Conservation (phyloP, 2,113 vertebrate species). For the Beaufortia kweichowensis region DNA sequence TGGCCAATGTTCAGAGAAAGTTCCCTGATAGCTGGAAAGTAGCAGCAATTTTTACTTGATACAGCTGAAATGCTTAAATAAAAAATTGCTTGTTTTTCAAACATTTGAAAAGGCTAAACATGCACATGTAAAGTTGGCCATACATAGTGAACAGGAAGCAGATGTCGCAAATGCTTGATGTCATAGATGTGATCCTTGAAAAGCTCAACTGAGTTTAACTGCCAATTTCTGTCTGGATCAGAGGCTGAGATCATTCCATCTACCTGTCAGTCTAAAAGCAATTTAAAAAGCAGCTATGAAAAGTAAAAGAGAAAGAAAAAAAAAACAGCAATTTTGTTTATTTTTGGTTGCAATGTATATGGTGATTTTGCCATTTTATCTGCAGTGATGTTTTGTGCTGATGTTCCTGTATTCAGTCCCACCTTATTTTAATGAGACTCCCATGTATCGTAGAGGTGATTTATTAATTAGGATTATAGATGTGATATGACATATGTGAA, state of each 20-base stretch:
- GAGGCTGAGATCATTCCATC: conserved; percentile 28
- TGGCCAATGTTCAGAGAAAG: no score
- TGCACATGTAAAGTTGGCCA: not conserved
- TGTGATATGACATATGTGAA: conserved; percentile 45
- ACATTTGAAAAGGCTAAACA: not conserved
- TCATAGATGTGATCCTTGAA: not conserved
- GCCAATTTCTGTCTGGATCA: conserved; percentile 14
- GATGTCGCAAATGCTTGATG: not conserved
- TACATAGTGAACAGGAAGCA: conserved; percentile 4
- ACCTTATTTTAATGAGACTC: conserved; percentile 1
- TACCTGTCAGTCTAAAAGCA: conserved; percentile 38
- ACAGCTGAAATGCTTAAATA: no score
- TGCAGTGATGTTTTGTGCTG: conserved; percentile 10
- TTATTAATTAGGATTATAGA: conserved; percentile 48
- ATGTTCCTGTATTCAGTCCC: not conserved
- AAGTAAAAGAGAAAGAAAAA: not conserved
- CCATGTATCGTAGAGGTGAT: not conserved
- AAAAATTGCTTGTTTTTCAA: no score
- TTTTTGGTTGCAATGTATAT: not conserved
- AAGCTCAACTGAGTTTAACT: conserved; percentile 18
- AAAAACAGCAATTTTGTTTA: not conserved
- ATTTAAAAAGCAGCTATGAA: not conserved
- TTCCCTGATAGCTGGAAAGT: no score
- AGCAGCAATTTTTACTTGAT: no score
- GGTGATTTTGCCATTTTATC: conserved; percentile 1